Base-by-base conservation (phyloP, 2,888 invertebrate genomes). In the Drosophila merina region DNA sequence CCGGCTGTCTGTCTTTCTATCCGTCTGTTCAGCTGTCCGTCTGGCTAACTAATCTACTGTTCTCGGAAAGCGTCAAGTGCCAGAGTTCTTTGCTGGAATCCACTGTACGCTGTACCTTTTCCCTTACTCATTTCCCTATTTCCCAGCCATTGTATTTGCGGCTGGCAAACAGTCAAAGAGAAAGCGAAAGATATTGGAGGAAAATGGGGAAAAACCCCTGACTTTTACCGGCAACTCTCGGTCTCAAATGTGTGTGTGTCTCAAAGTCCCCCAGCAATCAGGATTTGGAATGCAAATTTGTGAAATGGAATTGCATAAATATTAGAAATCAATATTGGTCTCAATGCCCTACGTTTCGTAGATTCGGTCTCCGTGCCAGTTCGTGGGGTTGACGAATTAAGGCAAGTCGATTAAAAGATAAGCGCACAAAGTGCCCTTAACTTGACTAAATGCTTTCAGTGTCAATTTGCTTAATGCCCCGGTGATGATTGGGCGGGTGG, bases 211-310 rank as follows among this genome's bases (percentile, higher is more conserved):
- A 49, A 58, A 64, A 48, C 51, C 45, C 7, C n/a, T 71, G 74
- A 73, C 74, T 71, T 78, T 72, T 67, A 75, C 57, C 83, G 54
- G 57, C 62, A 62, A 63, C 48, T 63, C 63, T 51, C 45, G 28
- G 54, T 36, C 36, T 36, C 36, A 40, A 36, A 54, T 57, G 56
- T 54, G 48, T 58, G 57, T 52, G 52, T 49, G 52, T 26, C 87
- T 87, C 88, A 66, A 75, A 88, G 82, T 89, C 88, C 89, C 88
- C 72, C 75, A 89, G 86, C 89, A 89, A 89, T 89, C 89, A 89
- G 82, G 77, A 86, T 88, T 82, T 80, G 76, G 77, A 86, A 89
- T 88, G 89, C 76, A 87, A 87, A 89, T 88, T 85, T 84, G 77
- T 77, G 74, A 86, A 87, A 86, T 87, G 88, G 78, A 86, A 85